Base-by-base conservation (phyloP, 2,113 vertebrate genomes). In the Chiloscyllium plagiosum region DNA sequence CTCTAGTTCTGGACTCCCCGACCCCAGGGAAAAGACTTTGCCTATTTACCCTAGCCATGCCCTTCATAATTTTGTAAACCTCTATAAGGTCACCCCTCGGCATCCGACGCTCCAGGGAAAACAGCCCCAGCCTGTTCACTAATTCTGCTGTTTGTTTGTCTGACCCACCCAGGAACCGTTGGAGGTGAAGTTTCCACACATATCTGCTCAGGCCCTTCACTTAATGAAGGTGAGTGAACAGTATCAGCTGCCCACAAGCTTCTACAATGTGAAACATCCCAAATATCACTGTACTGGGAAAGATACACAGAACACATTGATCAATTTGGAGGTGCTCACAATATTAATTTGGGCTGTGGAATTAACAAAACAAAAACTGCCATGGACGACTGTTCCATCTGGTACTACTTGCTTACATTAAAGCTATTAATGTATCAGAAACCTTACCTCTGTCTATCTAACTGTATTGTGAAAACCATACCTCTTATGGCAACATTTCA, bases 151-250 rank as follows among this genome's bases (percentile, higher is more conserved):
- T 52, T 87, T 87, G 47, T n/a, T 95, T 95, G 42, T 95, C 22
- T 61, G 56, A 7, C 56, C 56, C 47, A 61, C 56, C 78, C 42
- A 95, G 95, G 95, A 80, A 19, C 95, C 95, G 3, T 47, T 95
- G 70, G 95, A 95, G 26, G 50, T 29, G 50, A 95, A 80, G 61
- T 95, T 95, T 65, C 95, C 95, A 12, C 61, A 95, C 47, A 80
- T 95, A 8, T 95, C 95, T 24, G 50, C 72, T 78, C 95, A 95
- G 80, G 72, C 72, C 50, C 95, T 78, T 22, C 70, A 85, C 61
- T 78, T 95, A 17, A 56, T 95, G 95, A 95, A 95, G 95, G 95
- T 95, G 24, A 50, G 47, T 95, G 89, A 80, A 37, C 15, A 17
- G 72, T n/a, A n/a, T 10, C 72, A 78, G 10, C 72, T 37, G 76